Base-by-base conservation (phyloP, 2,113 vertebrate species). In the Antechinus flavipes region DNA sequence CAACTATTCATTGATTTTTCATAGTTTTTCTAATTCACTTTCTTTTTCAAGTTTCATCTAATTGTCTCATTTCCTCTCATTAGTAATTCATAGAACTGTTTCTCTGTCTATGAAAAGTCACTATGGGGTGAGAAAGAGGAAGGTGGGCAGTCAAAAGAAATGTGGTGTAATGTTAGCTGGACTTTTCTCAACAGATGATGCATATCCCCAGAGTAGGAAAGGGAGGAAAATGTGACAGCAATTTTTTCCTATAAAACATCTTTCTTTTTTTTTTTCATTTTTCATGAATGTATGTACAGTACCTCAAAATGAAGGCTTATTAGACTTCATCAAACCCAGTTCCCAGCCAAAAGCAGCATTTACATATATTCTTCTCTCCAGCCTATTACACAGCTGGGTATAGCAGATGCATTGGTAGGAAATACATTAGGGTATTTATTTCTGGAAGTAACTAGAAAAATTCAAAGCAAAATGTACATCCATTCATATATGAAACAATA, bases 291-390 rank as follows among this genome's bases (percentile, higher is more conserved):
- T 84, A 84, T 84, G 68, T 84, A 84, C n/a, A 84, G 68, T 84
- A 90, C 25, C 91, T 97, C 95, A 95, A 97, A 98, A 93, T 93
- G 61, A 4, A 61, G 92, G 92, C 97, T 98, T 98, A 97, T 97
- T 98, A 98, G 58, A 95, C 55, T 89, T 93, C 93, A 95, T 97
- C 93, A 98, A 0, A 96, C 89, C 93, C 95, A 95, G 91, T 96
- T 96, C 96, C 95, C 89, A 93, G 93, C 89, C 56, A 97, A 92
- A 93, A 97, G 92, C 26, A 49, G 95, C 53, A 93, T 97, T 98
- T 91, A 56, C 91, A 89, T 93, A 92, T n/a, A 97, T 96, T 16
- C 91, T 95, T 94, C 93, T 95, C 95, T 42, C 68, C 91, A 84
- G 68, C 19, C n/a, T 84, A 84, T 84, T 84, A 84, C 68, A 42